Base-by-base conservation (phyloP, 2,797 vertebrate species). In the Sebastes hopkinsi region DNA sequence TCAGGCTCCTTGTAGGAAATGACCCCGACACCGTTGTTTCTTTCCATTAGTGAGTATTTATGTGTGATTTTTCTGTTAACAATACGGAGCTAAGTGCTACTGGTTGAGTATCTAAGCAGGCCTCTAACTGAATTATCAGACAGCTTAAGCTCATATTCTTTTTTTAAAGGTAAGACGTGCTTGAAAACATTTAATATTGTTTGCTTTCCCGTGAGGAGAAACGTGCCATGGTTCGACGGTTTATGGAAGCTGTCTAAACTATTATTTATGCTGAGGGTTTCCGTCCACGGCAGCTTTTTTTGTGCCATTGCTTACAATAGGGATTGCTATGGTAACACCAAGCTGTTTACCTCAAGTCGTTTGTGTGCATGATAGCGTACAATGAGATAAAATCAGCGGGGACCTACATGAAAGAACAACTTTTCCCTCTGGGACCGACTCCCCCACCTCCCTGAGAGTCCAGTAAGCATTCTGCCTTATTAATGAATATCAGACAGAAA, bases 351-450 rank as follows among this genome's bases (percentile, higher is more conserved):
- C 92, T 95, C 93, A 92, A 94, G 91, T 93, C 91, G 83, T 94
- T 95, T 94, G 94, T 94, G 95, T 94, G 93, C 95, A 95, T 92
- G 94, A 96, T 95, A 93, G 95, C 93, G 78, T 94, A 94, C 94
- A 89, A 92, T 88, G 93, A 85, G 92, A 96, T 95, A 93, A 92
- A 95, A 95, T 96, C 96, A 93, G 92, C 74, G 77, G 94, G 94
- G 95, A 96, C 92, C 77, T 84, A 94, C 93, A 95, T 95, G 95
- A 95, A 94, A 96, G 95, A 95, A 95, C 93, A 94, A 91, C 88
- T 89, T 87, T 86, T 93, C 91, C 94, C 93, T 92, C 75, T 83
- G 93, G 94, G 94, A 93, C 73, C 68, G 54, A 88, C 89, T 89
- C 92, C 81, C 87, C 90, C 91, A 89, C 89, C 86, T 93, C 90